These are phyloP conservation scores for Thunnus albacares DNA, from an alignment of 2,797 vertebrate genomes.

Conservation along the genomic window DNA sequence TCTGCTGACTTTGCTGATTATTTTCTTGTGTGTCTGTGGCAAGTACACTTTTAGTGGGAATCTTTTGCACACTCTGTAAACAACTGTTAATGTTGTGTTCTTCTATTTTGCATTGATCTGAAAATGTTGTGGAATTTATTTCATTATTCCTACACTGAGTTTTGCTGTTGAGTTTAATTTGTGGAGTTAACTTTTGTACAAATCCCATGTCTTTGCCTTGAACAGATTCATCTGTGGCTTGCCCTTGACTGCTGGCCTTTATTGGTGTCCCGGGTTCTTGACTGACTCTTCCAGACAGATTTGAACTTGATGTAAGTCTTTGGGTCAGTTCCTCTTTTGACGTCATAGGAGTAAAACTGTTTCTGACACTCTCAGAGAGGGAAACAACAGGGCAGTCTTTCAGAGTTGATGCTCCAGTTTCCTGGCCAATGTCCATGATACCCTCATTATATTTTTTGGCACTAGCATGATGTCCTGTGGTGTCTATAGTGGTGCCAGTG, in stretches of 20 bases:
- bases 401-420: constrained; percentile 21
- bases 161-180: constrained; percentile 48
- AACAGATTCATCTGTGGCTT: constrained; percentile 31
- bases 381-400: constrained; percentile 18
- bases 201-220: constrained; percentile 26
- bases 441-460: constrained; percentile 32
- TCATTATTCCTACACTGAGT: constrained; percentile 8
- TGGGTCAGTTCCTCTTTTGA: constrained; percentile 23
- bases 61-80: constrained; percentile 68
- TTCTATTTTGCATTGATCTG: constrained; percentile 38
- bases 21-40: constrained; percentile 14
- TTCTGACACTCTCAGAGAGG: neutral
- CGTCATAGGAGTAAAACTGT: neutral
- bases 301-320: constrained; percentile 29
- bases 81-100: constrained; percentile 47
- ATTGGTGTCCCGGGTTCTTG: constrained; percentile 28
- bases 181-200: constrained; percentile 22
- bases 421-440: constrained; percentile 38
- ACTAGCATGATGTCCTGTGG: neutral
- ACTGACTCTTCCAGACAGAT: constrained; percentile 11
- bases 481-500: constrained; percentile 30
- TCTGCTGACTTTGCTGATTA: constrained; percentile 40
- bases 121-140: constrained; percentile 12
- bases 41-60: constrained; percentile 52
- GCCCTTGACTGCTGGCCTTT: constrained; percentile 20